A percentile compares a stretch with the other conserved stretches of the same genome.
phyloP scores from a whole-genome alignment of 2,888 invertebrate species.

The Netelia melanura region DNA sequence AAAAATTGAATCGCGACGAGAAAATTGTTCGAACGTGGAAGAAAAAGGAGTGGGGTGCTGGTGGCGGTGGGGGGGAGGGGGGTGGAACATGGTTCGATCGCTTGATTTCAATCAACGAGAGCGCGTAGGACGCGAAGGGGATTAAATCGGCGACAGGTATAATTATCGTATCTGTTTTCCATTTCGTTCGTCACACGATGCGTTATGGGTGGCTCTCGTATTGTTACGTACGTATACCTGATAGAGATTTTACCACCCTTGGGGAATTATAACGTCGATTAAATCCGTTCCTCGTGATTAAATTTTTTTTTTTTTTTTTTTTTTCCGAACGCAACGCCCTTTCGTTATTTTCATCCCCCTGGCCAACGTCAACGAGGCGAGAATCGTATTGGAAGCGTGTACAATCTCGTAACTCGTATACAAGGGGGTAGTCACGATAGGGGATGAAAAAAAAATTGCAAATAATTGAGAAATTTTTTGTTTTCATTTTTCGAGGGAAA shows the following conservation, averaged over 20 bases:
- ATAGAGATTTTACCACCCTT: neutral
- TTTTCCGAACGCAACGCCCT: slow-evolving; percentile 30
- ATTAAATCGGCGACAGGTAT: slow-evolving; percentile 59
- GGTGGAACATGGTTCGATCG: neutral
- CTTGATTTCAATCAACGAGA: slow-evolving; percentile 64
- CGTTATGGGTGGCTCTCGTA: slow-evolving; percentile 1
- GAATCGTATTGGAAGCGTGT: neutral
- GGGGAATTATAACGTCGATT: slow-evolving; percentile 62
- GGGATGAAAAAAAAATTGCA: neutral
- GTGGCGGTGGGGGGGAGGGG: too few species aligned
- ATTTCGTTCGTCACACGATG: slow-evolving; percentile 60
- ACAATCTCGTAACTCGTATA: neutral
- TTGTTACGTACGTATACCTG: slow-evolving; percentile 20
- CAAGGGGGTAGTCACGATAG: too few species aligned
- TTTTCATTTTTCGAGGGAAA: too few species aligned
- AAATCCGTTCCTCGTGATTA: slow-evolving; percentile 56
- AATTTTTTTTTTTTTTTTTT: slow-evolving; percentile 21
- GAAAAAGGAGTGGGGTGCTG: too few species aligned
- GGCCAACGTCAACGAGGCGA: neutral
- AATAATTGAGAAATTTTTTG: too few species aligned
- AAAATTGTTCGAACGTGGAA: too few species aligned
- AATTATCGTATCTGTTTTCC: slow-evolving; percentile 70
- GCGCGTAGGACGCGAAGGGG: slow-evolving; percentile 57
- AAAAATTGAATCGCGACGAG: slow-evolving; percentile 3
- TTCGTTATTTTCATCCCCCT: neutral